Evolutionary conservation across 2,797 vertebrate species (phyloP).

Genomic region (Labeo calbasu): DNA sequence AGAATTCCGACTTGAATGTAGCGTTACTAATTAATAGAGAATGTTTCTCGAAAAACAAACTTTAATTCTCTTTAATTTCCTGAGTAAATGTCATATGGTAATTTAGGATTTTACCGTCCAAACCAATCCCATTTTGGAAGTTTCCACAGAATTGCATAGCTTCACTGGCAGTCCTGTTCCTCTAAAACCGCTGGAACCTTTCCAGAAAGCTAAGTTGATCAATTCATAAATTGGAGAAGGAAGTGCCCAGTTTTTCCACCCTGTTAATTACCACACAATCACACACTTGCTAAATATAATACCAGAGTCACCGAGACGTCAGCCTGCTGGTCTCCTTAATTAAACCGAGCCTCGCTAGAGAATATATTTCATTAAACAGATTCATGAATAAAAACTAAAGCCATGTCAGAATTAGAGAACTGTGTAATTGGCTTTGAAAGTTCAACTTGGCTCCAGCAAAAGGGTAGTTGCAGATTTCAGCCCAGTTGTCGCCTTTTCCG

Average conservation of each 20-base stretch:
- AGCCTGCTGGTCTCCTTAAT: constrained; percentile 13
- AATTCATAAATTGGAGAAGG: constrained; percentile 2
- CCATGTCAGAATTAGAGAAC: constrained; percentile 13
- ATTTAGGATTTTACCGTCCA: constrained; percentile 4
- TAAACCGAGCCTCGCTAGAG: constrained; percentile 25
- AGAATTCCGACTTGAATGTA: not conserved
- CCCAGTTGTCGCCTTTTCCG: not conserved
- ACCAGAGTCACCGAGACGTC: not conserved
- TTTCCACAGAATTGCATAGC: not conserved
- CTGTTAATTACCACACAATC: constrained; percentile 23
- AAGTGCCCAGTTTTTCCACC: not conserved
- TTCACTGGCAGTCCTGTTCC: not conserved
- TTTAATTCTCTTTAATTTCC: not conserved
- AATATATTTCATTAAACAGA: constrained; percentile 25
- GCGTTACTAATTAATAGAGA: not conserved
- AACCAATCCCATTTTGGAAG: not conserved
- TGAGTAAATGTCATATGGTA: constrained; percentile 8
- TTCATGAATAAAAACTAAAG: constrained; percentile 28
- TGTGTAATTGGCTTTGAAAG: constrained; percentile 35
- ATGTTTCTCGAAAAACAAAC: not conserved
- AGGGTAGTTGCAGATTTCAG: constrained; percentile 24
- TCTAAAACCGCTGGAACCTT: not conserved
- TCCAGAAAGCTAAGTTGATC: constrained; percentile 3
- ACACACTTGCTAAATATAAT: constrained; percentile 34
- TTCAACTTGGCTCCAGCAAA: constrained; percentile 4